These are phyloP conservation scores for Apodemus agrarius DNA, from an alignment of 2,797 vertebrate genomes.

Conservation along the genomic window DNA sequence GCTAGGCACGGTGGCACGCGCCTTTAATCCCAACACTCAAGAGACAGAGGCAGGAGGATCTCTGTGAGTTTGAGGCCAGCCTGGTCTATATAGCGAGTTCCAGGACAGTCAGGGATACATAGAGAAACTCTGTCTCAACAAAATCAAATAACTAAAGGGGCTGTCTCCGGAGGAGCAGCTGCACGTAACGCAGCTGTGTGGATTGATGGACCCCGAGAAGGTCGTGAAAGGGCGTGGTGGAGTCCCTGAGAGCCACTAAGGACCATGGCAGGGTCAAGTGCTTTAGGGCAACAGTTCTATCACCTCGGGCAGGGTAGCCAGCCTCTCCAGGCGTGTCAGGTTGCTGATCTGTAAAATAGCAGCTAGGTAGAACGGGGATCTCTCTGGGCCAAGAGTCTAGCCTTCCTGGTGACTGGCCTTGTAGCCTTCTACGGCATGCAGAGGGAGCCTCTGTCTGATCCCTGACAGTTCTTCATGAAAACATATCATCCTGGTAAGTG, in stretches of 20 bases:
- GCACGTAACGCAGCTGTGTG: not conserved
- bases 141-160: too few species aligned
- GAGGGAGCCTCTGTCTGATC: not conserved
- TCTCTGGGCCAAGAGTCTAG: not conserved
- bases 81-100: not conserved
- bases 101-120: not conserved
- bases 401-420: not conserved
- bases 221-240: not conserved
- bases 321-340: not conserved
- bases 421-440: not conserved
- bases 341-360: slow-evolving; percentile 12
- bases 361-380: not conserved
- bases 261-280: not conserved
- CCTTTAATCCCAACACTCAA: not conserved
- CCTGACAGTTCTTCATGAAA: not conserved
- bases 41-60: not conserved
- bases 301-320: not conserved
- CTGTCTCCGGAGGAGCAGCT: not conserved
- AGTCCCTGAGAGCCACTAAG: not conserved
- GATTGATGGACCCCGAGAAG: not conserved
- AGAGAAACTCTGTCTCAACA: not conserved
- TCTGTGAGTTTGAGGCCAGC: not conserved
- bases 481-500: not conserved
- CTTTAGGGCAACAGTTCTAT: not conserved
- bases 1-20: not conserved